Conservation (phyloP, 2,797 vertebrate genomes). For the Myoxocephalus aenaeus region DNA sequence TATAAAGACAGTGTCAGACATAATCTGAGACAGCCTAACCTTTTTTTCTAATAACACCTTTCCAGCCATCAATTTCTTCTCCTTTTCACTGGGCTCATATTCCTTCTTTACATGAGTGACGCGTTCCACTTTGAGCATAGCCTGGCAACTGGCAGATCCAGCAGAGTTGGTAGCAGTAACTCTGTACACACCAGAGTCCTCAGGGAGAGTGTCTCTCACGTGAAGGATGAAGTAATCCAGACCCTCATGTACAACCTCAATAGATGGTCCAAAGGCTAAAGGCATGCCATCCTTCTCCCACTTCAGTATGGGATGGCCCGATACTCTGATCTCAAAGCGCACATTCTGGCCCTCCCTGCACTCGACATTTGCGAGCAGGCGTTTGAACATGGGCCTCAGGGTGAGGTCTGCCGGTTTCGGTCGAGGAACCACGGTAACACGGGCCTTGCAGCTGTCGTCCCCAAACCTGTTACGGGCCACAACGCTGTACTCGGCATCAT, state of each 20-base stretch:
- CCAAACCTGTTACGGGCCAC: constrained; percentile 95
- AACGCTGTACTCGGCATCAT: constrained; percentile 95
- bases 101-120: constrained; percentile 92
- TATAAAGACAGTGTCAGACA: constrained; percentile 89
- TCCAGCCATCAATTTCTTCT: constrained; percentile 79
- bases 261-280: constrained; percentile 92
- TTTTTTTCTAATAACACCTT: constrained; percentile 94
- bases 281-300: constrained; percentile 98
- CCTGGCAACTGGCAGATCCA: constrained; percentile 97
- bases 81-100: constrained; percentile 85
- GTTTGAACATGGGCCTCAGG: constrained; percentile 98
- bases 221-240: constrained; percentile 97
- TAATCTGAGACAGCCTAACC: constrained; percentile 93
- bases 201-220: constrained; percentile 93
- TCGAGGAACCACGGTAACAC: constrained; percentile 91
- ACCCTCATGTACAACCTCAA: constrained; percentile 97
- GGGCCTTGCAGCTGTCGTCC: constrained; percentile 98
- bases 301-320: constrained; percentile 91
- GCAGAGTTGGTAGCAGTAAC: constrained; percentile 97
- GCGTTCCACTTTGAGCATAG: constrained; percentile 93
- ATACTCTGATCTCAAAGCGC: constrained; percentile 97
- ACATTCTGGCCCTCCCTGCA: constrained; percentile 94
- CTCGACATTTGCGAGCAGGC: constrained; percentile 94
- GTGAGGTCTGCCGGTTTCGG: constrained; percentile 94
- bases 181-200: constrained; percentile 97